Percentiles rank a stretch among this genome's conserved stretches.
Evolutionary conservation across 2,888 invertebrate species (phyloP).

Genomic region (Linnaemya vulpina): DNA sequence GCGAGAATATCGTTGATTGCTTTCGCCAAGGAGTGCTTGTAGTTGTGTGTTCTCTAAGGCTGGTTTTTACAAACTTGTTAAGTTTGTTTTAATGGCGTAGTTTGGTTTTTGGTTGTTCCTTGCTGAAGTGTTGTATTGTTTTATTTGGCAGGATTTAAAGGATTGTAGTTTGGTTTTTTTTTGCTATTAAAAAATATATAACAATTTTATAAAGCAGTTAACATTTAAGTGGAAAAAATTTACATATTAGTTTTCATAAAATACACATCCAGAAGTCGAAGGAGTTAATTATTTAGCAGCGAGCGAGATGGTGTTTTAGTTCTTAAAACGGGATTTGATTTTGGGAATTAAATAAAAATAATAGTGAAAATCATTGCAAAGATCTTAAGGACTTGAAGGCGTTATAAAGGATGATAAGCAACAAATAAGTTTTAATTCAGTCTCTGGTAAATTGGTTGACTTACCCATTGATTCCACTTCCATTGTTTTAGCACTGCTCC

Average conservation of each 20-base stretch:
- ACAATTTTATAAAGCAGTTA: constrained; percentile 52
- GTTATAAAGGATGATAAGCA: no score
- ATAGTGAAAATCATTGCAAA: no score
- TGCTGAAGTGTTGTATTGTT: constrained; percentile 43
- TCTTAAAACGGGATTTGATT: background rate
- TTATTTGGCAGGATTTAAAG: constrained; percentile 36
- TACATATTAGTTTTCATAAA: constrained; percentile 41
- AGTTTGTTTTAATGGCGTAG: constrained; percentile 61
- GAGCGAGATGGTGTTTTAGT: background rate
- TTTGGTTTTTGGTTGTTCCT: constrained; percentile 55
- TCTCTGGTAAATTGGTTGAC: no score
- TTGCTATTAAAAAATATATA: constrained; percentile 36
- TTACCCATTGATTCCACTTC: no score
- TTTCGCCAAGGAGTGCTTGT: background rate
- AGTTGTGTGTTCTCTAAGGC: constrained; percentile 46
- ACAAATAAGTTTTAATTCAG: no score
- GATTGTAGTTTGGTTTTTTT: constrained; percentile 54
- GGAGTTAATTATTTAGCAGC: constrained; percentile 26
- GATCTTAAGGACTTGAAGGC: no score
- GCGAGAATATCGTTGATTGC: background rate
- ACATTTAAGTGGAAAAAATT: constrained; percentile 30
- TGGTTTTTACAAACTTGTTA: constrained; percentile 68
- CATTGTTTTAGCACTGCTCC: no score
- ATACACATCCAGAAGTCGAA: background rate
- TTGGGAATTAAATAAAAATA: background rate